A percentile compares a stretch with the other conserved stretches of the same genome.
Evolutionary conservation across 2,888 invertebrate genomes (phyloP).

Genomic region (Clivina fossor): DNA sequence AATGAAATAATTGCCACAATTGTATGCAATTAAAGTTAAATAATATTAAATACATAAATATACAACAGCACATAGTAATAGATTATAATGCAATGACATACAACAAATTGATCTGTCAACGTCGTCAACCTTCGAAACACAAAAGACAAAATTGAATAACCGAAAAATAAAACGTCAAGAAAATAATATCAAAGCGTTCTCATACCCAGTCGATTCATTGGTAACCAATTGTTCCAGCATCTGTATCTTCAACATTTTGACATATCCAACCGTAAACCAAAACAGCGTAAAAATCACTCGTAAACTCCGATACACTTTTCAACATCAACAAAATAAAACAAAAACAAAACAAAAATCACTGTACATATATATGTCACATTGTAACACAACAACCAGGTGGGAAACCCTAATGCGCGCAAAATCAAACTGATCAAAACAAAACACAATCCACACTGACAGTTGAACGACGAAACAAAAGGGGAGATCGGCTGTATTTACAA

Average conservation of each 20-base stretch:
- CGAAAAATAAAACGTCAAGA: slow-evolving; percentile 1
- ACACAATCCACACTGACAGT: too few relatives aligned
- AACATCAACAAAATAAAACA: background rate
- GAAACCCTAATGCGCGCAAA: too few relatives aligned
- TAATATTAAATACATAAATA: too few relatives aligned
- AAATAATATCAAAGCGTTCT: background rate
- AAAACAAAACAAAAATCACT: slow-evolving; percentile 10
- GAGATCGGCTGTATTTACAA: background rate
- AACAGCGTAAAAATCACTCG: background rate
- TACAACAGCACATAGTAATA: too few relatives aligned
- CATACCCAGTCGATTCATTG: slow-evolving; percentile 58
- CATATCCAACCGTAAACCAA: slow-evolving; percentile 36
- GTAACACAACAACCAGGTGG: background rate
- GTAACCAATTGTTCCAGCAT: slow-evolving; percentile 74
- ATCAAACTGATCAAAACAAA: too few relatives aligned
- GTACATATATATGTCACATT: slow-evolving; percentile 22
- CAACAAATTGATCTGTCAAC: background rate
- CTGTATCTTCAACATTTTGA: slow-evolving; percentile 72
- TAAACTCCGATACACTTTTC: background rate
- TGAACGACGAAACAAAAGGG: too few relatives aligned
- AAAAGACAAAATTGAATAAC: background rate
- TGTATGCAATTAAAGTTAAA: too few relatives aligned
- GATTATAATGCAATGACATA: background rate
- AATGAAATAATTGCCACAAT: too few relatives aligned
- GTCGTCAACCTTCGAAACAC: background rate